These are phyloP conservation scores for Acanthurus leucopareius DNA, from an alignment of 2,797 vertebrate genomes.

Conservation along the genomic window DNA sequence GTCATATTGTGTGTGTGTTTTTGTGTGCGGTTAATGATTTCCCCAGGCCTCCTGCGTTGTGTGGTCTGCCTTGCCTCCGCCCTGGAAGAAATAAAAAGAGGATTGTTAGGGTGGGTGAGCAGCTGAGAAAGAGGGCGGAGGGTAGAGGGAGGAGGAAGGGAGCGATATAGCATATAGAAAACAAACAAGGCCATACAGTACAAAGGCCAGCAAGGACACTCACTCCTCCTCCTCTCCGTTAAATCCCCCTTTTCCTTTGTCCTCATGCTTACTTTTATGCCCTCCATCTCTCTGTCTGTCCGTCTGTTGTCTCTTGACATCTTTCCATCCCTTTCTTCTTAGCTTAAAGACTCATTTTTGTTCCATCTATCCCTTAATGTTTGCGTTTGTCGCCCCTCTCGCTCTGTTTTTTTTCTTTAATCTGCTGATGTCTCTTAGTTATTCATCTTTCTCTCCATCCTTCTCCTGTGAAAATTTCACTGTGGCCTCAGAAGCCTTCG, in stretches of 20 bases:
- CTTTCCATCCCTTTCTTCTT: not conserved
- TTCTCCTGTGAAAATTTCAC: conserved; percentile 7
- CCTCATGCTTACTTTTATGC: conserved; percentile 13
- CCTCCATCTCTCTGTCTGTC: conserved; percentile 1
- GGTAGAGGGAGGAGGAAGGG: conserved; percentile 20
- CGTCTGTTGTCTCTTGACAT: not conserved
- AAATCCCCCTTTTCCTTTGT: conserved; percentile 29
- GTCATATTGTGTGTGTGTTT: conserved; percentile 62
- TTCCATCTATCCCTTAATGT: no score
- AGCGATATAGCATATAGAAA: conserved; percentile 66
- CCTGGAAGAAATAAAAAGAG: conserved; percentile 79
- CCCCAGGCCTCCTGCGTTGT: conserved; percentile 66
- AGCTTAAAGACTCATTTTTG: not conserved
- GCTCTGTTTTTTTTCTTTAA: not conserved
- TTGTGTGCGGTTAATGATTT: conserved; percentile 74
- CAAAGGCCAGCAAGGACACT: conserved; percentile 56
- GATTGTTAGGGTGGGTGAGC: conserved; percentile 62
- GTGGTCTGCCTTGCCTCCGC: conserved; percentile 63
- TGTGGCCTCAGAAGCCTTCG: conserved; percentile 30
- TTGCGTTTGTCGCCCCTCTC: not conserved
- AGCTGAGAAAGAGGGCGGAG: conserved; percentile 37
- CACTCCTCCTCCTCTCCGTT: conserved; percentile 13
- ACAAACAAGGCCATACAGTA: conserved; percentile 69
- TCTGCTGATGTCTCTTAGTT: not conserved
- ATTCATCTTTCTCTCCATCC: not conserved